Percentiles rank a stretch among this genome's conserved stretches.
These are phyloP conservation scores for Candoia aspera DNA, from an alignment of 2,113 vertebrate species.

Conservation along the genomic window DNA sequence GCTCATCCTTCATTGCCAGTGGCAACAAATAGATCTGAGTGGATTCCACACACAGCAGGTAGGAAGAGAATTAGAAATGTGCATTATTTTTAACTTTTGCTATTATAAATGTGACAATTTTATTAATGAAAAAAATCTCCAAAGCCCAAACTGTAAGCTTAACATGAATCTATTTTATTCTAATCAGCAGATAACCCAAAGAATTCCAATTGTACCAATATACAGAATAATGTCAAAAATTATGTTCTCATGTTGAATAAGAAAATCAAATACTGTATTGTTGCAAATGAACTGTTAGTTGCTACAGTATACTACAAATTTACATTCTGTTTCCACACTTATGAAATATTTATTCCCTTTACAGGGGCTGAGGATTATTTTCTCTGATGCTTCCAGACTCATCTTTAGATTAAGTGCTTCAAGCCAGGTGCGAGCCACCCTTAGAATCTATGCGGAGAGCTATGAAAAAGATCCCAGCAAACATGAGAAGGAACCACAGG, in stretches of 20 bases:
- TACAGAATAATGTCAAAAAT: background rate
- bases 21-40: background rate
- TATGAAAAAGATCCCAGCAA: conserved; percentile 91
- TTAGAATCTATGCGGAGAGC: conserved; percentile 94
- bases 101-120: background rate
- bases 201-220: background rate
- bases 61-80: background rate
- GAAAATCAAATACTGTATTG: background rate
- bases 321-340: rapidly evolving
- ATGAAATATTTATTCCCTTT: conserved; percentile 27
- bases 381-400: conserved; percentile 88
- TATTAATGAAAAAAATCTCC: background rate
- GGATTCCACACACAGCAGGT: background rate
- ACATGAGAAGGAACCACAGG: conserved; percentile 92
- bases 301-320: background rate
- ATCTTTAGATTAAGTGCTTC: conserved; percentile 94
- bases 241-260: background rate
- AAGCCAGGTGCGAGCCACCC: conserved; percentile 83
- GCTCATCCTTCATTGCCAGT: background rate
- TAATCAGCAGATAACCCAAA: background rate
- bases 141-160: background rate
- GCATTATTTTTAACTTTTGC: background rate
- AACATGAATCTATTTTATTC: background rate
- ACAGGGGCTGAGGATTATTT: conserved; percentile 91
- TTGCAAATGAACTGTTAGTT: background rate